phyloP scores from a whole-genome alignment of 92 coral and sea anemone genomes.

The Paragorgia papillata region DNA sequence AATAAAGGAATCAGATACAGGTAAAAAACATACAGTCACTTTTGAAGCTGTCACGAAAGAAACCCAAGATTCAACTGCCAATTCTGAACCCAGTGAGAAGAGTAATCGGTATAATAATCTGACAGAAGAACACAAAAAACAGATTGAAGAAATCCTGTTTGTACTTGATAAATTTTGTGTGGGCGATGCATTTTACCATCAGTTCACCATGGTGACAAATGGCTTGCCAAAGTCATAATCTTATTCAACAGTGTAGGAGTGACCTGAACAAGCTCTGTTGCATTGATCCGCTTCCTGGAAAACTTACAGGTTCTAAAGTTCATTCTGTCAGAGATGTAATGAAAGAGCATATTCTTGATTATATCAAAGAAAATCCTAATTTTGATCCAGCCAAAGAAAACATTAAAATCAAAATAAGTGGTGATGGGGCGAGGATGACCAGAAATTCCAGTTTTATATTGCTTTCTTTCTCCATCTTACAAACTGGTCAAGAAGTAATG shows the following conservation, averaged over 20 bases:
- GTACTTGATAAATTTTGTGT: constrained; percentile 14
- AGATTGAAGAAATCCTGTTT: not conserved
- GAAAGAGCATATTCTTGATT: not conserved
- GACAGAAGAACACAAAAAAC: not conserved
- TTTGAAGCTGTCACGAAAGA: too few relatives aligned
- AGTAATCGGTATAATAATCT: too few relatives aligned
- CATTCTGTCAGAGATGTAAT: not conserved
- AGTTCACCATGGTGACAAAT: not conserved
- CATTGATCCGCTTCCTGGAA: not conserved
- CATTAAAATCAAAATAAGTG: constrained; percentile 43
- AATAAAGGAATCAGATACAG: too few relatives aligned
- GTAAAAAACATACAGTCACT: too few relatives aligned
- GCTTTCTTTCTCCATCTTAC: constrained; percentile 43
- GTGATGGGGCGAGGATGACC: constrained; percentile 62
- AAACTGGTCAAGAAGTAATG: constrained; percentile 51
- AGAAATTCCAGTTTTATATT: constrained; percentile 48
- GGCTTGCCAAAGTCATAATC: constrained; percentile 7
- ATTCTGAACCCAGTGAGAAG: too few relatives aligned
- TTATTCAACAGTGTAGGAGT: not conserved
- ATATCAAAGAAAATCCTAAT: constrained; percentile 13
- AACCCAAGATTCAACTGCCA: too few relatives aligned
- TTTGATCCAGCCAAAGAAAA: too few relatives aligned
- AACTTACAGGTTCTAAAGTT: not conserved
- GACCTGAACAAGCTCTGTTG: constrained; percentile 2
- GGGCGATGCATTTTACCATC: not conserved